phyloP scores from a whole-genome alignment of 2,888 invertebrate species.

The Danaus chrysippus region DNA sequence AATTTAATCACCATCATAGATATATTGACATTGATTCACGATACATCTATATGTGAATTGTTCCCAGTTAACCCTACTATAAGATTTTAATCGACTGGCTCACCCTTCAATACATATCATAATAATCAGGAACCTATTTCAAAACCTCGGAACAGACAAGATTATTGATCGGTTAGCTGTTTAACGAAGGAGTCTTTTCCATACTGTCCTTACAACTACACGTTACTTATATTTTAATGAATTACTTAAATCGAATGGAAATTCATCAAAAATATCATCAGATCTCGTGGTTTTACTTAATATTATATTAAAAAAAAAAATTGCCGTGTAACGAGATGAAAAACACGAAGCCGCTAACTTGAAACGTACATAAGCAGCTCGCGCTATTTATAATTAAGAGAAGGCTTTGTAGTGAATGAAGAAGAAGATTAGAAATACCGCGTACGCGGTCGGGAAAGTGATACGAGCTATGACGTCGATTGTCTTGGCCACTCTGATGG shows the following conservation, averaged over 20 bases:
- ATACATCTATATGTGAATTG: constrained; percentile 45
- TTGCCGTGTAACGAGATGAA: constrained; percentile 50
- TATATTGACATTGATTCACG: constrained; percentile 15
- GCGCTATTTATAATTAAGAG: constrained; percentile 75
- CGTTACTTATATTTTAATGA: constrained; percentile 50
- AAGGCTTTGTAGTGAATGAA: constrained; percentile 96
- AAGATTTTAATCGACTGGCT: constrained; percentile 41
- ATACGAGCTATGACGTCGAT: constrained; percentile 96
- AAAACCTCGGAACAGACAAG: constrained; percentile 37
- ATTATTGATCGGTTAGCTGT: constrained; percentile 9
- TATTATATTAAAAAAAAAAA: constrained; percentile 33
- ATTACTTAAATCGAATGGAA: constrained; percentile 50
- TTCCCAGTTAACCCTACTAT: constrained; percentile 70
- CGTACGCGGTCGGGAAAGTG: constrained; percentile 95
- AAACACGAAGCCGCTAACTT: constrained; percentile 49
- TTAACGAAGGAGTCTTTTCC: constrained; percentile 38
- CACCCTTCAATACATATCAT: constrained; percentile 12
- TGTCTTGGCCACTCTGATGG: constrained; percentile 95
- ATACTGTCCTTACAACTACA: constrained; percentile 43
- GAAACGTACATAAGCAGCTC: constrained; percentile 54
- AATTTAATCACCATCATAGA: constrained; percentile 9
- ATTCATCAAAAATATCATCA: constrained; percentile 49
- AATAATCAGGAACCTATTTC: constrained; percentile 53
- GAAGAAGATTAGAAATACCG: constrained; percentile 96
- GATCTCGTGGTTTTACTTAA: constrained; percentile 42